Evolutionary conservation across 1,140 invertebrate species (phyloP).

Genomic region (Arctopsyche grandis): DNA sequence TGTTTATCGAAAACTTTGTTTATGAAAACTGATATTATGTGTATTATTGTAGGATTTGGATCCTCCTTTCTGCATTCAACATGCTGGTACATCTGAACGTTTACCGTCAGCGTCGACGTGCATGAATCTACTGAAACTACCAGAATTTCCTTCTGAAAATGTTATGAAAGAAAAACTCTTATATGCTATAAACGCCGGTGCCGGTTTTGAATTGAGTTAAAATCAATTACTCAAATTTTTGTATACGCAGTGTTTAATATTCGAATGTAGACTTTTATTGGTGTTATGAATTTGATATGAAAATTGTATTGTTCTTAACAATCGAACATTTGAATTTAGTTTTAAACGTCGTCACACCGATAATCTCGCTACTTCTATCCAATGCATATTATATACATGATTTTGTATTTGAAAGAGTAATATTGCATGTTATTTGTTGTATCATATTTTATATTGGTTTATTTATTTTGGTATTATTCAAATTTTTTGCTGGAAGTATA

Average conservation of each 20-base stretch:
- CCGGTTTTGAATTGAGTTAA: slow-evolving; percentile 96
- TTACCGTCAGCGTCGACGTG: slow-evolving; percentile 96
- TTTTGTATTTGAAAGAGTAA: too few species aligned
- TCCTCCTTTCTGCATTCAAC: slow-evolving; percentile 94
- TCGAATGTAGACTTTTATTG: not conserved
- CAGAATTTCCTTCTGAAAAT: slow-evolving; percentile 85
- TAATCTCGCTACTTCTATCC: too few species aligned
- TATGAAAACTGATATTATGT: slow-evolving; percentile 3
- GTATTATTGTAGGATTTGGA: slow-evolving; percentile 79
- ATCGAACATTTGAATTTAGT: too few species aligned
- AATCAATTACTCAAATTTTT: slow-evolving; percentile 4
- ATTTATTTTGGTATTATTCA: too few species aligned
- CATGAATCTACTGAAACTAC: slow-evolving; percentile 97
- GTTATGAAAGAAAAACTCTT: slow-evolving; percentile 85
- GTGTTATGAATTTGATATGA: not conserved
- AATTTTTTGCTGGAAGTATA: too few species aligned
- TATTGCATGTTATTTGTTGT: too few species aligned
- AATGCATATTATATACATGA: too few species aligned
- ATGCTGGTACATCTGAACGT: slow-evolving; percentile 85
- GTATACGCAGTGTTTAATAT: slow-evolving; percentile 4
- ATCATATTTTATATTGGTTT: too few species aligned
- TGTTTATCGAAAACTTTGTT: slow-evolving; percentile 38
- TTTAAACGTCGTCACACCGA: too few species aligned
- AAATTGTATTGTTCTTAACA: too few species aligned
- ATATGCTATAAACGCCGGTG: slow-evolving; percentile 93